phyloP scores from a whole-genome alignment of 2,797 vertebrate species.

The Acanthurus tractus region DNA sequence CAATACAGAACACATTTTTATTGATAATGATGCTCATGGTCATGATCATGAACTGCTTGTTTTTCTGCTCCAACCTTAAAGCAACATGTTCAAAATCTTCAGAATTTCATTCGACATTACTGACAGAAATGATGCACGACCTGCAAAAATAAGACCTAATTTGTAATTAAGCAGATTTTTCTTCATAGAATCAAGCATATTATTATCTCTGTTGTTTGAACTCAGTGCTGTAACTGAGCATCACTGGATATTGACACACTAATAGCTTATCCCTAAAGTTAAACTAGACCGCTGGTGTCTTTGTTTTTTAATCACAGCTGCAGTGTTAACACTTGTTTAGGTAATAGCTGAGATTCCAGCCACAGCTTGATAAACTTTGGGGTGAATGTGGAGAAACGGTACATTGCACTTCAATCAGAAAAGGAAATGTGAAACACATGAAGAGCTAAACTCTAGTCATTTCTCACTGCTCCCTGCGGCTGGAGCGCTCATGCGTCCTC shows the following conservation, averaged over 20 bases:
- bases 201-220: slow-evolving; percentile 24
- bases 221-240: slow-evolving; percentile 9
- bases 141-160: background rate
- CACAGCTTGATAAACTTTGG: slow-evolving; percentile 78
- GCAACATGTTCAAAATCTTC: too few species aligned
- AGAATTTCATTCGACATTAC: background rate
- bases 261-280: slow-evolving; percentile 8
- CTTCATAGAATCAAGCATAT: background rate
- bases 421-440: slow-evolving; percentile 81
- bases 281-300: slow-evolving; percentile 21
- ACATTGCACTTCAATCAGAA: slow-evolving; percentile 77
- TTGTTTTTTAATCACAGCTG: slow-evolving; percentile 39
- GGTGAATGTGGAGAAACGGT: slow-evolving; percentile 68
- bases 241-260: slow-evolving; percentile 10
- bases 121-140: background rate
- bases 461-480: slow-evolving; percentile 71
- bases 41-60: too few species aligned
- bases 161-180: background rate
- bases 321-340: slow-evolving; percentile 66
- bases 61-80: too few species aligned
- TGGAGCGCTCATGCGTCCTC: slow-evolving; percentile 18
- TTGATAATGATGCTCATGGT: too few species aligned
- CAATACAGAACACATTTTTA: too few species aligned
- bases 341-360: slow-evolving; percentile 68
- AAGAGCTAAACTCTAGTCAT: slow-evolving; percentile 70